Evolutionary conservation across 2,797 vertebrate genomes (phyloP), one percentile per base, ranked within the genome.

Genomic region (Manis crassicaudata): DNA sequence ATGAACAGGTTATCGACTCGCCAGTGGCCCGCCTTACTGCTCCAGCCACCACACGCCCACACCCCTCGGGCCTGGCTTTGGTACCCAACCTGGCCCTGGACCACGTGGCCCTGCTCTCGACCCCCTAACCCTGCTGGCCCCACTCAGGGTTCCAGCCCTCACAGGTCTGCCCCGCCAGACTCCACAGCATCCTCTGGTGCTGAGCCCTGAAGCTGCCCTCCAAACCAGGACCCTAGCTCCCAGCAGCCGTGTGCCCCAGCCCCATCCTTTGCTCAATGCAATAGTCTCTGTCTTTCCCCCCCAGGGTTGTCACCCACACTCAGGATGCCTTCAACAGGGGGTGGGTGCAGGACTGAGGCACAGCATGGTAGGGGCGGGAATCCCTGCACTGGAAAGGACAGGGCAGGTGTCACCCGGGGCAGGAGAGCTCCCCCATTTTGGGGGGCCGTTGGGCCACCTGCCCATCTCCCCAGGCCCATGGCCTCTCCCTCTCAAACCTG

Each of bases 351-450:
- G 46, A 46, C 3, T 11, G 46, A 46, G 46, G 4, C 37, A 32
- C 13, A 11, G 46, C 1, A 0, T 1, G 40, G 21, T 0, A 4
- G 63, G 20, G 14, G 29, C 21, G 8, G 50, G 27, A 8, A 16
- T 32, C 46, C 46, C 46, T 46, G 11, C 46, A 46, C 46, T 54
- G 2, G 68, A 11, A 3, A 72, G 82, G 29, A 25, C 32, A 2
- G 40, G 73, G 27, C 67, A 14, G 83, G 25, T 63, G 32, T 0
- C 6, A 8, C 46, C 52, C 13, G 13, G 0, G 20, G 46, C 10
- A 11, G 46, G 46, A 46, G 46, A 46, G 43, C 16, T 25, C 37
- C 85, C 60, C 37, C 9, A 13, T 46, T 10, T 46, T 25, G 1
- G 3, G 21, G 68, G 52, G 6, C 50, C 52, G 77, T n/a, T 58